A percentile compares a stretch with the other conserved stretches of the same genome.
These are phyloP conservation scores for Saguinus oedipus DNA, from an alignment of 2,797 vertebrate species.

Conservation along the genomic window DNA sequence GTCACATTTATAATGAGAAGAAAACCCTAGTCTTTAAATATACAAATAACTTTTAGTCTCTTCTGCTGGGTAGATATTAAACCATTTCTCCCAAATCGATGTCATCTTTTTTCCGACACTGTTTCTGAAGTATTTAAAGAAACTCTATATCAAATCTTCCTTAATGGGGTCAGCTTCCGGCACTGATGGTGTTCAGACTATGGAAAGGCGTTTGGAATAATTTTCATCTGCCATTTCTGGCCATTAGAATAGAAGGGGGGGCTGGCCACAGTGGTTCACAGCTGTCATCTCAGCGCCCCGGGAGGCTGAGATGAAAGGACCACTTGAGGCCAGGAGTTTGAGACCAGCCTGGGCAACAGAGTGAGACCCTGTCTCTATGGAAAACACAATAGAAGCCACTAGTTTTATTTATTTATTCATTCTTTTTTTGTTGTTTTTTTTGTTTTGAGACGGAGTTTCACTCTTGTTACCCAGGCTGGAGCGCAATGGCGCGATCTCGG, in stretches of 20 bases:
- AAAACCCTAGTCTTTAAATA: neutral
- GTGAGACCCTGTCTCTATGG: too few species aligned
- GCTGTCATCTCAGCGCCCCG: too few species aligned
- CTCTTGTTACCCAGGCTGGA: too few species aligned
- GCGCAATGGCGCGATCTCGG: too few species aligned
- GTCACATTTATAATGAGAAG: neutral
- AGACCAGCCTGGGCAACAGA: too few species aligned
- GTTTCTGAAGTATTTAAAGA: slow-evolving; percentile 4
- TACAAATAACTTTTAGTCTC: neutral
- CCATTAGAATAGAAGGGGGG: neutral
- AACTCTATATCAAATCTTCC: neutral
- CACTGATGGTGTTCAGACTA: neutral
- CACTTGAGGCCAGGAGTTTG: too few species aligned
- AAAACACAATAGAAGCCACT: neutral
- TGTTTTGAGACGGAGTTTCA: too few species aligned
- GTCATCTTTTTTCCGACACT: neutral
- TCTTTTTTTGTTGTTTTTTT: too few species aligned
- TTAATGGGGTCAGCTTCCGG: neutral
- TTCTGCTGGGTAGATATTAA: neutral
- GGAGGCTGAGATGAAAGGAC: too few species aligned
- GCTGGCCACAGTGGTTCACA: too few species aligned
- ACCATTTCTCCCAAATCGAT: neutral
- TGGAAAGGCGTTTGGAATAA: neutral
- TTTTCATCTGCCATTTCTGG: neutral
- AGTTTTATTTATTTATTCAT: neutral